Evolutionary conservation across 2,113 vertebrate species (phyloP).

Genomic region (Callionymus lyra): DNA sequence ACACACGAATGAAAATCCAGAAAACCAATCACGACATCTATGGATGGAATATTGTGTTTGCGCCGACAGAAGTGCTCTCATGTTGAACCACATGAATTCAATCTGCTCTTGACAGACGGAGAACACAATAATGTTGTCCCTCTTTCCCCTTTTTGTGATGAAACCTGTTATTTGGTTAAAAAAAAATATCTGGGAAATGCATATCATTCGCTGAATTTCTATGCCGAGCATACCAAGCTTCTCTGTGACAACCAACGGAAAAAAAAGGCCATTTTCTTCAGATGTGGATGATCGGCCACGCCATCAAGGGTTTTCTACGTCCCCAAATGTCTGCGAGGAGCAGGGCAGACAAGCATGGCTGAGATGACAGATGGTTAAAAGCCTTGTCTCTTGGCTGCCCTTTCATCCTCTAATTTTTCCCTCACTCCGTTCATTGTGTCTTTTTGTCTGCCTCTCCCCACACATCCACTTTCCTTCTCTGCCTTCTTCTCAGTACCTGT

Average conservation of each 20-base stretch:
- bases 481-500: constrained; percentile 77
- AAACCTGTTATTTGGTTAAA: too few species aligned
- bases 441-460: constrained; percentile 15
- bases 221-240: constrained; percentile 12
- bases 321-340: constrained; percentile 35
- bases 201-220: constrained; percentile 23
- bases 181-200: background rate
- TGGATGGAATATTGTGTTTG: too few species aligned
- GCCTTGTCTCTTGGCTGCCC: constrained; percentile 38
- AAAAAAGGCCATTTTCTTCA: constrained; percentile 53
- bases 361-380: constrained; percentile 63
- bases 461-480: constrained; percentile 21
- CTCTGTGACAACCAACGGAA: constrained; percentile 38
- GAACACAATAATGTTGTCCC: background rate
- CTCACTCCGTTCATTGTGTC: constrained; percentile 21
- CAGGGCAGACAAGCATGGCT: constrained; percentile 46
- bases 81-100: too few species aligned
- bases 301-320: constrained; percentile 24
- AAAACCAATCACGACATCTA: too few species aligned
- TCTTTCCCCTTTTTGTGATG: too few species aligned
- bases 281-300: constrained; percentile 43
- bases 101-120: too few species aligned
- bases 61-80: too few species aligned
- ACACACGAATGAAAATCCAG: too few species aligned
- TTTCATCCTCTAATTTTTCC: constrained; percentile 44